Evolutionary conservation across 2,888 invertebrate species (phyloP), one percentile per base, ranked within the genome.

Genomic region (Plagodis dolabraria): DNA sequence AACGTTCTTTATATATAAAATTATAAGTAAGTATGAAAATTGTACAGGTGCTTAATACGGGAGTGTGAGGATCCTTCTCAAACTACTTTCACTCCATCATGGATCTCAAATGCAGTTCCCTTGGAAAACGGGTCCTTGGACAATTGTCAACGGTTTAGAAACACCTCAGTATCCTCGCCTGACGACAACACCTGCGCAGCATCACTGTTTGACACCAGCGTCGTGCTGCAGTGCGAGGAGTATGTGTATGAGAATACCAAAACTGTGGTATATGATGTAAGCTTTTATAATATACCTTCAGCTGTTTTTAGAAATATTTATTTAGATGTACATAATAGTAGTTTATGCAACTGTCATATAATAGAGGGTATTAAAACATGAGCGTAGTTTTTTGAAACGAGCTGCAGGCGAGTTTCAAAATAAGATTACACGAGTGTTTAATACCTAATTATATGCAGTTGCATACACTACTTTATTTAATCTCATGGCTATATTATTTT

Each of bases 91-190:
- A 64, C 80, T n/a, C 85, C 88, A 0, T 11, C 74, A 0, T 94
- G 94, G 94, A 67, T 93, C 22, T 64, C 77, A 8, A 72, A 83
- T 55, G 93, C 93, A 0, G 80, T 91, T 4, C 93, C 94, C 1
- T 46, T 75, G 9, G 74, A 75, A 5, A 67, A 69, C n/a, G 70
- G 70, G 7, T 72, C 72, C 0, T 76, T 89, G 63, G 90, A 93
- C 53, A 86, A 87, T 50, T 94, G 94, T 67, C 77, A 82, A 48
- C 86, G 93, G 0, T 94, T 79, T 65, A 79, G 67, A 5, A 74
- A 66, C 48, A 7, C 56, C 5, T 64, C 67, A 1, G 44, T 60
- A 0, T 45, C 22, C 4, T 53, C 34, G 8, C 58, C 56, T 10
- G 9, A 2, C 0, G 8, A 54, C 4, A 56, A 69, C 7, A 66